phyloP scores from a whole-genome alignment of 2,888 invertebrate species.

The Sinelater perroti region DNA sequence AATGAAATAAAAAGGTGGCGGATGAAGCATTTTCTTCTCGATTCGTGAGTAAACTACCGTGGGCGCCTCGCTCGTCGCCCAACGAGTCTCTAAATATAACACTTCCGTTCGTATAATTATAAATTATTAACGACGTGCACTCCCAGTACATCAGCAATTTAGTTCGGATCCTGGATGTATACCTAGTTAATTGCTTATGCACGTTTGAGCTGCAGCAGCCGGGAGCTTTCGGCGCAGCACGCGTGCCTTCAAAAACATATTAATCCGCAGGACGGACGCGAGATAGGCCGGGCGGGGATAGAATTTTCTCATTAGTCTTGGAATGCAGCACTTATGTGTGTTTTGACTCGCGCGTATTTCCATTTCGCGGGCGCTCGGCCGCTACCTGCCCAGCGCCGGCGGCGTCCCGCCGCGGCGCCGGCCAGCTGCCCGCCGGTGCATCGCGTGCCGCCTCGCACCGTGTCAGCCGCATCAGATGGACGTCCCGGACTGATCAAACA shows the following conservation, averaged over 20 bases:
- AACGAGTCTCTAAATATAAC: slow-evolving; percentile 31
- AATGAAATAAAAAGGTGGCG: too few relatives aligned
- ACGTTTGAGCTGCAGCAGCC: slow-evolving; percentile 19
- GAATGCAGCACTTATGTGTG: slow-evolving; percentile 30
- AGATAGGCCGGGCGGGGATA: slow-evolving; percentile 20
- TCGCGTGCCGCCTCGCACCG: slow-evolving; percentile 31
- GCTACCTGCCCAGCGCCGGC: slow-evolving; percentile 5
- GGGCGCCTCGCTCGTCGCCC: slow-evolving; percentile 8
- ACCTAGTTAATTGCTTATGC: slow-evolving; percentile 27
- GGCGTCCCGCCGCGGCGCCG: background rate
- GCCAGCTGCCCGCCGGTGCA: slow-evolving; percentile 5
- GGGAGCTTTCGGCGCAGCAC: slow-evolving; percentile 16
- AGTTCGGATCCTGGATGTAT: slow-evolving; percentile 29
- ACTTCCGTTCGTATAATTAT: slow-evolving; percentile 28
- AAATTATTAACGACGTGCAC: slow-evolving; percentile 31
- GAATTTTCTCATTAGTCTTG: slow-evolving; percentile 37
- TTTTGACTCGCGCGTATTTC: slow-evolving; percentile 35
- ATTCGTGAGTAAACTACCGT: too few relatives aligned
- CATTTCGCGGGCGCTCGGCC: slow-evolving; percentile 20
- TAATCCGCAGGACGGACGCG: slow-evolving; percentile 33
- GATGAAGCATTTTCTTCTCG: too few relatives aligned
- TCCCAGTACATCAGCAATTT: slow-evolving; percentile 27
- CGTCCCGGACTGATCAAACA: slow-evolving; percentile 41
- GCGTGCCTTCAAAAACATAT: slow-evolving; percentile 28
- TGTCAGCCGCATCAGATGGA: slow-evolving; percentile 37